Base-by-base conservation (phyloP, 2,888 invertebrate genomes). In the Heliconius cydno region DNA sequence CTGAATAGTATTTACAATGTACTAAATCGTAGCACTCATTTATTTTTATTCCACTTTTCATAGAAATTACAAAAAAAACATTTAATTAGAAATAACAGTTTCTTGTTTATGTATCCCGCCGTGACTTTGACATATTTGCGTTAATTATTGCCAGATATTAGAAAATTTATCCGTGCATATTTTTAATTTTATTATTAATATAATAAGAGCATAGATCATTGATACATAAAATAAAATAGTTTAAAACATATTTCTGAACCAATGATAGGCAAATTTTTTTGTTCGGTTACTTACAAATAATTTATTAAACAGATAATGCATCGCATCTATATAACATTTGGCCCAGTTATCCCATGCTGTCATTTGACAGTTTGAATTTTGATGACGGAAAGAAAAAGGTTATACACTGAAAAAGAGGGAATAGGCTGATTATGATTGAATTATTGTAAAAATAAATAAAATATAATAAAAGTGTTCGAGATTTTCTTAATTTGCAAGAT, bases 371-470 rank as follows among this genome's bases (percentile, higher is more conserved):
- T 94, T 94, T 92, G 91, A 92, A 92, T 92, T 92, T 94, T 94
- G 94, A 94, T 94, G 94, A 94, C 94, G 93, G 94, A 93, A 93
- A 94, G 94, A 91, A 93, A 93, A 94, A 95, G 94, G 94, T 94
- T 94, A 94, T 90, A 92, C 88, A 92, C 89, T 92, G 92, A 90
- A 91, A 94, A 92, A 92, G 91, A 92, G 90, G 92, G 91, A 92
- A 93, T 94, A 91, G 92, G 92, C 88, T 93, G 91, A 90, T 88
- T 87, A 88, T 88, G 88, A 87, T 86, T 87, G 87, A 90, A 86
- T 87, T 88, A 88, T 82, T 90, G 84, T 85, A 87, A 87, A 85
- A 86, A 85, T 83, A 84, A 86, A 86, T 82, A 81, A 77, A 80
- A 74, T 79, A 82, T 78, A 77, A 78, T 73, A 79, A 78, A 80